A percentile compares a stretch with the other conserved stretches of the same genome.
Conservation (phyloP, 2,888 invertebrate genomes). For the Leptinotarsa rubiginosa region DNA sequence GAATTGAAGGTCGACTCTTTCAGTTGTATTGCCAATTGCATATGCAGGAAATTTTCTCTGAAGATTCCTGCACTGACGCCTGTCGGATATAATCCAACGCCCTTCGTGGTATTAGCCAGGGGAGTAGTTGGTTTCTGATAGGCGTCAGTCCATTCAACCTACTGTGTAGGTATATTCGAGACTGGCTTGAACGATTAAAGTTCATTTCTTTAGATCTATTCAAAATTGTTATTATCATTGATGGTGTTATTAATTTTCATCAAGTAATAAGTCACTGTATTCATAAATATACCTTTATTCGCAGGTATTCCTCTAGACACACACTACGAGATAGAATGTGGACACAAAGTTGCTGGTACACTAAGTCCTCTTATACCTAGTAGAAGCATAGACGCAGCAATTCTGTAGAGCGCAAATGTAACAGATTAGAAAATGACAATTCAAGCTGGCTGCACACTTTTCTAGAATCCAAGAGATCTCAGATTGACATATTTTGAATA, state of each 20-base stretch:
- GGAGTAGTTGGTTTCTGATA: too few relatives aligned
- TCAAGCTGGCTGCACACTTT: conserved; percentile 37
- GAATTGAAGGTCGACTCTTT: too few relatives aligned
- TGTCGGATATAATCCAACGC: too few relatives aligned
- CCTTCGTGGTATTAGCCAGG: too few relatives aligned
- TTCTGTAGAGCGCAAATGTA: conserved; percentile 56
- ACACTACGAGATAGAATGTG: conserved; percentile 85
- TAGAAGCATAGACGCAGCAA: conserved; percentile 62
- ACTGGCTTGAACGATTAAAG: too few relatives aligned
- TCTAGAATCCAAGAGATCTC: conserved; percentile 41
- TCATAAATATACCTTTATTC: conserved; percentile 46
- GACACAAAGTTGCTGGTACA: conserved; percentile 80
- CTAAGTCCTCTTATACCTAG: conserved; percentile 81
- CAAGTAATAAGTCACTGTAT: background rate
- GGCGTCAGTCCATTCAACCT: too few relatives aligned
- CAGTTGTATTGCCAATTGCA: too few relatives aligned
- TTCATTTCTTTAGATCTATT: too few relatives aligned
- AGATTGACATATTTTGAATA: conserved; percentile 46
- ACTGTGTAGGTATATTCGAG: too few relatives aligned
- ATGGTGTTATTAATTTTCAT: background rate
- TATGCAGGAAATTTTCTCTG: too few relatives aligned
- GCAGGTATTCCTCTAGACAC: conserved; percentile 79
- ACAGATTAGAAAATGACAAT: conserved; percentile 35
- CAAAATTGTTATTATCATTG: too few relatives aligned
- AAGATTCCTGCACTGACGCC: too few relatives aligned